Percentiles rank a stretch among this genome's conserved stretches.
These are phyloP conservation scores for Eutolmus rufibarbis DNA, from an alignment of 2,888 invertebrate species.

Conservation along the genomic window DNA sequence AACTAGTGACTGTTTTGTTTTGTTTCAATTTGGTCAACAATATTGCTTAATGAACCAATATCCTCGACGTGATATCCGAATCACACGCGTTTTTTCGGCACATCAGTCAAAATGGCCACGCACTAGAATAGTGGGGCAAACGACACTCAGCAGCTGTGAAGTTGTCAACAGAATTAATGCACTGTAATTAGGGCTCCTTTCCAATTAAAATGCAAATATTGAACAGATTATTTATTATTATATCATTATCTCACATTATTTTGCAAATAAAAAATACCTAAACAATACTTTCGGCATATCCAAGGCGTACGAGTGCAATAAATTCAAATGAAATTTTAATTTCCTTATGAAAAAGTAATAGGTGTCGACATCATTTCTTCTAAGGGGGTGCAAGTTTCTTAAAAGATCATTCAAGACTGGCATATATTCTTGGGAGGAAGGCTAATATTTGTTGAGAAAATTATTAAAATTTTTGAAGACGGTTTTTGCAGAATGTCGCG, in stretches of 20 bases:
- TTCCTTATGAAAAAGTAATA: background rate
- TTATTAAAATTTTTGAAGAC: too few species aligned
- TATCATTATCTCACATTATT: background rate
- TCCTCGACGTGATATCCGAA: constrained; percentile 50
- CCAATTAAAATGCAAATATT: background rate
- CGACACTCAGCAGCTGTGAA: constrained; percentile 9
- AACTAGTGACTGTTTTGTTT: constrained; percentile 41
- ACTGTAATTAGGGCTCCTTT: background rate
- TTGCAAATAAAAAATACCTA: background rate
- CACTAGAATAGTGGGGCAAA: constrained; percentile 47
- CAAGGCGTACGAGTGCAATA: too few species aligned
- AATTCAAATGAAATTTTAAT: background rate
- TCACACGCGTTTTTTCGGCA: constrained; percentile 51
- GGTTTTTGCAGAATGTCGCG: too few species aligned
- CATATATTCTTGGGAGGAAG: too few species aligned
- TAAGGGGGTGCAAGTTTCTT: too few species aligned
- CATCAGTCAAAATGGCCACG: constrained; percentile 59
- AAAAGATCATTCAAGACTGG: too few species aligned
- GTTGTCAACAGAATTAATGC: constrained; percentile 22
- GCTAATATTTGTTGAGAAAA: too few species aligned
- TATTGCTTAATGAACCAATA: constrained; percentile 15
- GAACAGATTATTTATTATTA: background rate
- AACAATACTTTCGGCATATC: background rate
- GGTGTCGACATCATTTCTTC: background rate
- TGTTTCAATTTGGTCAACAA: constrained; percentile 33